Evolutionary conservation across 2,888 invertebrate species (phyloP).

Genomic region (Atherix ibis): DNA sequence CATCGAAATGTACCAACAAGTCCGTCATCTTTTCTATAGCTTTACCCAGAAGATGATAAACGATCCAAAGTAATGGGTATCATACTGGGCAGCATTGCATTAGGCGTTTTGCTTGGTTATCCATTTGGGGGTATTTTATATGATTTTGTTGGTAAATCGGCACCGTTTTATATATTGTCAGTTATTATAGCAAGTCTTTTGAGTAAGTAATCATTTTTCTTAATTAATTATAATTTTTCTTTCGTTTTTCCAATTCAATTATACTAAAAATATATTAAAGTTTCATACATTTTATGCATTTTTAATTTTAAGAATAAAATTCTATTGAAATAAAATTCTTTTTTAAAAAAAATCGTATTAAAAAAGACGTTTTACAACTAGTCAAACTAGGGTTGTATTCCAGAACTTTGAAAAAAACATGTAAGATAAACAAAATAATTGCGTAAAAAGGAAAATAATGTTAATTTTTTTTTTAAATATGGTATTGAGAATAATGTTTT

Average conservation of each 20-base stretch:
- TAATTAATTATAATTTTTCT: neutral
- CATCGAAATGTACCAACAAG: no score
- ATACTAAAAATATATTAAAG: no score
- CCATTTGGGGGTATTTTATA: conserved; percentile 67
- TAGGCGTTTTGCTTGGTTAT: conserved; percentile 68
- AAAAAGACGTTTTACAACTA: no score
- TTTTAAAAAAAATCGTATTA: neutral
- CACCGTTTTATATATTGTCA: conserved; percentile 56
- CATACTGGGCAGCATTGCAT: conserved; percentile 62
- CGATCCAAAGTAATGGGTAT: conserved; percentile 59
- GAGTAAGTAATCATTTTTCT: neutral
- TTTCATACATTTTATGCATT: no score
- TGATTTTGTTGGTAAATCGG: conserved; percentile 55
- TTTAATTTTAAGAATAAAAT: neutral
- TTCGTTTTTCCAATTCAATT: neutral
- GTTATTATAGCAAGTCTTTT: conserved; percentile 33
- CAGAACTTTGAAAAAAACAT: no score
- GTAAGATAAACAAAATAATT: no score
- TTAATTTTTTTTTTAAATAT: no score
- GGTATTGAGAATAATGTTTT: no score
- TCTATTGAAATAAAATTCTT: conserved; percentile 3
- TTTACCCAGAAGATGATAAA: conserved; percentile 31
- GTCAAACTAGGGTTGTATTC: no score
- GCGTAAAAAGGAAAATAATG: no score
- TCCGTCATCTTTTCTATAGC: conserved; percentile 12